A percentile compares a stretch with the other conserved stretches of the same genome.
These are phyloP conservation scores for Drosophila pallidifrons DNA, from an alignment of 1,140 invertebrate genomes.

Conservation along the genomic window DNA sequence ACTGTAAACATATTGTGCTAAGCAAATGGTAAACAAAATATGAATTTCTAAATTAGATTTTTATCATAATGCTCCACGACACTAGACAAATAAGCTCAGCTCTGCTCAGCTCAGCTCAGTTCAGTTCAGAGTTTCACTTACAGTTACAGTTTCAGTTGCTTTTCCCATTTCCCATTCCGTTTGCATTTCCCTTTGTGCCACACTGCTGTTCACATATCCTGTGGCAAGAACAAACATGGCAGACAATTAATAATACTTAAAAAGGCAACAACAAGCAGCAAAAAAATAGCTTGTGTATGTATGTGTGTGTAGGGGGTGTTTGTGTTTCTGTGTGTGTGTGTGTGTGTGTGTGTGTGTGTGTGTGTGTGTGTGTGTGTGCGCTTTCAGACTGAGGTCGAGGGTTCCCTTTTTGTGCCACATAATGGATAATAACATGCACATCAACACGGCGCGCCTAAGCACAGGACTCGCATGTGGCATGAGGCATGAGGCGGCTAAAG, in stretches of 20 bases:
- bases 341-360: neutral
- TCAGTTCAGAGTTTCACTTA: neutral
- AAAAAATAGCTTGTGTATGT: slow-evolving; percentile 10
- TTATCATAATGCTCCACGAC: slow-evolving; percentile 55
- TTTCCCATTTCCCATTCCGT: neutral
- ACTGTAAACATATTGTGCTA: slow-evolving; percentile 19
- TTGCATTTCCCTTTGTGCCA: neutral
- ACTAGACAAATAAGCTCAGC: slow-evolving; percentile 42
- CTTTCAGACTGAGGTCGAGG: neutral
- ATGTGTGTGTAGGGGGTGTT: neutral
- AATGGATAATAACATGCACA: slow-evolving; percentile 69
- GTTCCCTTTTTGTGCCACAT: slow-evolving; percentile 34
- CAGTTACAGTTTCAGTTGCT: slow-evolving; percentile 20
- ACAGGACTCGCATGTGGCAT: slow-evolving; percentile 10
- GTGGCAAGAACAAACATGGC: slow-evolving; percentile 63
- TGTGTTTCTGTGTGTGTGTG: slow-evolving; percentile 1
- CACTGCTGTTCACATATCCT: slow-evolving; percentile 54
- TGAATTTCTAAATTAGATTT: slow-evolving; percentile 69
- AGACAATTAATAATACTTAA: slow-evolving; percentile 84
- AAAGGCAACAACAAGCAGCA: slow-evolving; percentile 49
- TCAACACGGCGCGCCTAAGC: slow-evolving; percentile 55
- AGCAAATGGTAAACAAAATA: slow-evolving; percentile 50
- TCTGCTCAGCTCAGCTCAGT: neutral
- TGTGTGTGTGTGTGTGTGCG: slow-evolving; percentile 1
- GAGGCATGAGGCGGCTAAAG: slow-evolving; percentile 5